phyloP scores from a whole-genome alignment of 2,888 invertebrate genomes.

The Cantharis rufa region DNA sequence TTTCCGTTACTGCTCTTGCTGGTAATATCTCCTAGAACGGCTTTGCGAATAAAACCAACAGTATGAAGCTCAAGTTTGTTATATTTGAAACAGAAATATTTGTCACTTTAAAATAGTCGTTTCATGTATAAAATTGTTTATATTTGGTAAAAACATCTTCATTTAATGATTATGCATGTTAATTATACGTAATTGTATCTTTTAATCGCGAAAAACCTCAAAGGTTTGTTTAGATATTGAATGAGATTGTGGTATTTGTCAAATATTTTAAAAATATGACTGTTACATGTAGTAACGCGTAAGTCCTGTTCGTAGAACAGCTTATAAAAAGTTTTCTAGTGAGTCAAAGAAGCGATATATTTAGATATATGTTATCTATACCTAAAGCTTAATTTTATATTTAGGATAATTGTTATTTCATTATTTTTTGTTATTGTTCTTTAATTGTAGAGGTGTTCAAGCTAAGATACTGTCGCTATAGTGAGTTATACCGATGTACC shows the following conservation, averaged over 20 bases:
- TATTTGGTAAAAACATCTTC: background rate
- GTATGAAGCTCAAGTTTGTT: background rate
- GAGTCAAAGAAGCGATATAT: background rate
- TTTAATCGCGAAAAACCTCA: background rate
- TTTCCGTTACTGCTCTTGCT: background rate
- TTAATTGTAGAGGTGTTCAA: background rate
- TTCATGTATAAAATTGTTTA: background rate
- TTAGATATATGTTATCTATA: background rate
- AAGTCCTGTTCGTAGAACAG: conserved; percentile 2
- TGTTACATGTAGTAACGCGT: background rate
- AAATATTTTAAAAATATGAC: conserved; percentile 2
- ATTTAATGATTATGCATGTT: background rate
- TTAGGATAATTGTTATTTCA: background rate
- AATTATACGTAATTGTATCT: background rate
- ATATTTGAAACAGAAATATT: background rate
- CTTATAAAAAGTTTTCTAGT: background rate
- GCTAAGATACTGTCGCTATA: background rate
- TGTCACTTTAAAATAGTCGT: background rate
- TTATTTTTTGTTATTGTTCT: background rate
- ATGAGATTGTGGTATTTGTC: background rate
- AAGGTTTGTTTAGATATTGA: background rate
- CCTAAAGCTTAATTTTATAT: background rate
- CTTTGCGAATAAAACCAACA: background rate
- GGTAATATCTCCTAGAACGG: background rate
- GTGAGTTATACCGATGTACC: background rate